Base-by-base conservation (phyloP, 2,113 vertebrate species). In the Amblyopsis rosae region DNA sequence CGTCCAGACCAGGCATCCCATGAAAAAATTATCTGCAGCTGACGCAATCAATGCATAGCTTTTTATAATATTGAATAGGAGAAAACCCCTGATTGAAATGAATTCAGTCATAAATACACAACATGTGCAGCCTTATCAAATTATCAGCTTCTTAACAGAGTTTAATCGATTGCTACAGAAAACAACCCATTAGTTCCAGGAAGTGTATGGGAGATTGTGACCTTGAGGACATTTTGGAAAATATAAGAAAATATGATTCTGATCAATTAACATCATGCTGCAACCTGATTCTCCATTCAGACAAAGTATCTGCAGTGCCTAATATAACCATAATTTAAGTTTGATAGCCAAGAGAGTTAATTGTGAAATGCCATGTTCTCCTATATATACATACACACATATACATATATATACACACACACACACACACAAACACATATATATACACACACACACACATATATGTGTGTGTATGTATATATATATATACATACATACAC, bases 301-400 rank as follows among this genome's bases (percentile, higher is more conserved):
- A 10, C 50, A 32, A 55, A 13, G 12, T 2, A 5, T 26, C n/a
- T 50, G 9, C 65, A 55, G 46, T 45, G 32, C 61, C 58, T 61
- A 69, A 65, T 55, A 64, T 45, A 49, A 12, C 53, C 49, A 26
- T 58, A 45, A 65, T 76, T 53, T 51, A 62, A 77, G 54, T 17
- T 69, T 67, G 70, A 78, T 63, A 47, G 67, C 59, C 47, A 26
- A 17, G 19, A 72, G 46, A 12, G 6, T 17, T 69, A 81, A 87
- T 70, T 82, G 73, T 72, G 62, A 65, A 15, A 81, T 12, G 70
- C 13, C 17, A 62, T 61, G 67, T 70, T 79, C 57, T 77, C 55
- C n/a, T n/a, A n/a, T n/a, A n/a, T n/a, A n/a, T n/a, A n/a, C n/a
- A n/a, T n/a, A n/a, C n/a, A n/a, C n/a, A n/a, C n/a, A n/a, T n/a